A percentile compares a stretch with the other conserved stretches of the same genome.
Conservation (phyloP, 2,888 invertebrate genomes). For the Zaprionus lineosus region DNA sequence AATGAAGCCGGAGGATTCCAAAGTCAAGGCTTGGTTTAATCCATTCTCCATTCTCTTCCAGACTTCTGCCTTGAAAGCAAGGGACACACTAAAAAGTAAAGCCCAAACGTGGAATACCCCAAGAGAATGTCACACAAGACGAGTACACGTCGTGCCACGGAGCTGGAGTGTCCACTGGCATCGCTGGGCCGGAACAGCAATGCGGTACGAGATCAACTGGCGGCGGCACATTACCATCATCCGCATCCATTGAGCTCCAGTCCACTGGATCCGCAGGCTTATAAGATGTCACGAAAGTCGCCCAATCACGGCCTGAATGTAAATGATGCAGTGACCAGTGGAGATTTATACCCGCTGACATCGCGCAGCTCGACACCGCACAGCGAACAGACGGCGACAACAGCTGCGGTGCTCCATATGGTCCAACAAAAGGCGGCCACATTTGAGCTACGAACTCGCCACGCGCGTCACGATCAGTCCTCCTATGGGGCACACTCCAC, state of each 20-base stretch:
- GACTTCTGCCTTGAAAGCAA: slow-evolving; percentile 26
- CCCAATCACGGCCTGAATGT: slow-evolving; percentile 81
- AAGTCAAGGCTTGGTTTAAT: no score
- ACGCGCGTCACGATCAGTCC: slow-evolving; percentile 50
- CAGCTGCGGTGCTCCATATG: slow-evolving; percentile 60
- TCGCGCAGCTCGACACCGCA: slow-evolving; percentile 58
- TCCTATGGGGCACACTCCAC: slow-evolving; percentile 62
- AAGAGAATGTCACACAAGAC: slow-evolving; percentile 81
- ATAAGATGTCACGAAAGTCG: slow-evolving; percentile 83
- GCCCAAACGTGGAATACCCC: not conserved
- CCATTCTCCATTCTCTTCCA: slow-evolving; percentile 13
- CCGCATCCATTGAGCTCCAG: slow-evolving; percentile 83
- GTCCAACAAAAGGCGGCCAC: slow-evolving; percentile 79
- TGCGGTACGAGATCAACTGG: slow-evolving; percentile 76
- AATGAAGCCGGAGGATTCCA: no score
- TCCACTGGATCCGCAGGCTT: slow-evolving; percentile 83
- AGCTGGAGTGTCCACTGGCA: slow-evolving; percentile 85
- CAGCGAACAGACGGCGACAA: slow-evolving; percentile 40
- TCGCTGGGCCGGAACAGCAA: slow-evolving; percentile 84
- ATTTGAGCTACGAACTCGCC: slow-evolving; percentile 73
- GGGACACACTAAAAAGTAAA: slow-evolving; percentile 6
- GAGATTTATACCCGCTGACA: slow-evolving; percentile 64
- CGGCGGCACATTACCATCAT: slow-evolving; percentile 79
- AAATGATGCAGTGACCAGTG: slow-evolving; percentile 77
- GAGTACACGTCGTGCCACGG: slow-evolving; percentile 67